phyloP scores from a whole-genome alignment of 2,113 vertebrate genomes.

The Otus sunia region DNA sequence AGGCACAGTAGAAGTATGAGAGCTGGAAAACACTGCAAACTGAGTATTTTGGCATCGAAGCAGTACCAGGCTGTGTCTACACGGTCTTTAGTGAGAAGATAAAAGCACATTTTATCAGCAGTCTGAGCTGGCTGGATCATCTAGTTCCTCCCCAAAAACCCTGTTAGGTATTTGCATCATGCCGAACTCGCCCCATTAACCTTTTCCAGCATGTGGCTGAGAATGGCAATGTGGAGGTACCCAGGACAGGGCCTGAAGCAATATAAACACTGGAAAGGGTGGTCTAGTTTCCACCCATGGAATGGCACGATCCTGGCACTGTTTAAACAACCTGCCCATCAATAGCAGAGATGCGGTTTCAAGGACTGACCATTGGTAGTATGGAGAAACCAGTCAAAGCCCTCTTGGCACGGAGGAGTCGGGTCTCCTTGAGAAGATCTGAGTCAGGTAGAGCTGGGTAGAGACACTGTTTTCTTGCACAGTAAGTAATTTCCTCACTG shows the following conservation, averaged over 20 bases:
- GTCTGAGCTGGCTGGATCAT: neutral
- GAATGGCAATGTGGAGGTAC: neutral
- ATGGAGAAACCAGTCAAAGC: neutral
- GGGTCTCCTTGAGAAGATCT: neutral
- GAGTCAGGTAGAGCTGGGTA: neutral
- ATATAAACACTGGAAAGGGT: neutral
- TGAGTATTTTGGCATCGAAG: constrained; percentile 16
- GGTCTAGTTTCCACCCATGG: neutral
- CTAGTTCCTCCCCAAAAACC: neutral
- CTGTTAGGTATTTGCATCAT: neutral
- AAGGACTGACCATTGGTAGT: neutral
- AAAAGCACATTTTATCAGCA: constrained; percentile 9
- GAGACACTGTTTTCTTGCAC: neutral
- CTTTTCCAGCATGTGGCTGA: neutral
- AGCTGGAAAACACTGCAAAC: neutral
- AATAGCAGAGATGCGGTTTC: neutral
- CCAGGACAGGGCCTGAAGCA: neutral
- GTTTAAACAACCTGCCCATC: neutral
- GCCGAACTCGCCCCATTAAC: neutral
- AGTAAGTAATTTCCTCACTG: neutral
- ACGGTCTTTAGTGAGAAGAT: neutral
- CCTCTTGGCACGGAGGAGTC: neutral
- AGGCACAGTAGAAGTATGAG: neutral
- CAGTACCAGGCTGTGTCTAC: neutral
- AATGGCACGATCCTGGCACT: rapidly evolving